Evolutionary conservation across 2,888 invertebrate species (phyloP), one percentile per base, ranked within the genome.

Genomic region (Drosophila trichaetosa): DNA sequence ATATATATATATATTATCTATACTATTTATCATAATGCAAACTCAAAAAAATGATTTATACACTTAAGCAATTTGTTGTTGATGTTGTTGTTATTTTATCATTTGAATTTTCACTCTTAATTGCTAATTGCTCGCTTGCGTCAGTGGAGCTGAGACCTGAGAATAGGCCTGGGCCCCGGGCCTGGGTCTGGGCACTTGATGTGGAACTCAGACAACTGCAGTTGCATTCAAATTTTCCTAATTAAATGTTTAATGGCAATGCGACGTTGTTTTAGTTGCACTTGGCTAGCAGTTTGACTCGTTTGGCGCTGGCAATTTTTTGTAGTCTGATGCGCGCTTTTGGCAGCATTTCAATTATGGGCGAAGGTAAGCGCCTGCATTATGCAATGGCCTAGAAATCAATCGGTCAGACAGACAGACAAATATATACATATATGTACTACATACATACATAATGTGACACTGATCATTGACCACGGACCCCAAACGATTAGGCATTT

Each of bases 201-300:
- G 46, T 46, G 24, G 8, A 46, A 46, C 46, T 46, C 46, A 46
- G 33, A 51, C 38, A 56, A 56, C 68, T 60, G 80, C 66, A 67
- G 79, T 76, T 87, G 85, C 87, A 85, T 85, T 85, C 87, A 85
- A 85, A 85, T 85, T 85, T 85, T 81, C 76, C 85, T 87, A 76
- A 87, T 85, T 85, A 87, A 85, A 74, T 69, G 69, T 70, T 87
- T 87, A 87, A 85, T 85, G 87, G 87, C 73, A 85, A 68, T 74
- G 87, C 87, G 83, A 85, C 85, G 85, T 87, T 87, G 65, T 73
- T 85, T 82, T 85, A 87, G 87, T 85, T 85, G 83, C 79, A 70
- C 77, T 69, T 69, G 62, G 64, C 69, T 53, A 31, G 49, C 40
- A 56, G 40, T 33, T 49, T n/a, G 18, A 21, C 4, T 60, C 40